Evolutionary conservation across 2,797 vertebrate species (phyloP).

Genomic region (Lepilemur septentrionalis): DNA sequence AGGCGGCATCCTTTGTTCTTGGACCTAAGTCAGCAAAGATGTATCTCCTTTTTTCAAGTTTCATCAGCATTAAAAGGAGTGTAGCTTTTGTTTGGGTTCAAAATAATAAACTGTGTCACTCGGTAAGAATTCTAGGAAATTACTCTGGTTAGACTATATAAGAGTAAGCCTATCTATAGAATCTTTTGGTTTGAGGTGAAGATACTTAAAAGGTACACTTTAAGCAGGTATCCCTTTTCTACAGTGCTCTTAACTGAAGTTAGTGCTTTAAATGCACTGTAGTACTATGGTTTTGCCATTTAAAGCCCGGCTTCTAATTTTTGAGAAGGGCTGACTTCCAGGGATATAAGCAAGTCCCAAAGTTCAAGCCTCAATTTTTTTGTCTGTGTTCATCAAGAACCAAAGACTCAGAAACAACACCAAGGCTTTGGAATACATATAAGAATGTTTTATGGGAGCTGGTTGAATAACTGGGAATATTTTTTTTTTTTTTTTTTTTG

Average conservation of each 20-base stretch:
- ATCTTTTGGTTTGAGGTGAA: neutral
- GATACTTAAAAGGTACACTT: neutral
- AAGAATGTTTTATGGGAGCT: neutral
- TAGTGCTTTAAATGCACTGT: neutral
- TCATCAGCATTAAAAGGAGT: neutral
- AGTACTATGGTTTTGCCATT: neutral
- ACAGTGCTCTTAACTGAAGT: neutral
- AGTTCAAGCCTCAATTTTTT: neutral
- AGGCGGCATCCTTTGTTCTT: neutral
- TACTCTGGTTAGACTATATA: neutral
- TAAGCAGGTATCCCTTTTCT: neutral
- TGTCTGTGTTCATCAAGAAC: slow-evolving; percentile 10
- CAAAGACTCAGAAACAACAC: neutral
- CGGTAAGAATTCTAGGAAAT: neutral
- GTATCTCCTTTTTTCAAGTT: neutral
- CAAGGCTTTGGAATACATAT: neutral
- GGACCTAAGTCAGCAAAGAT: neutral
- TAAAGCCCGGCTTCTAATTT: neutral
- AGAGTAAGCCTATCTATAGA: neutral
- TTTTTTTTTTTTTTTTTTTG: neutral
- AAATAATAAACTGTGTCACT: neutral
- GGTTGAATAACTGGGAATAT: neutral
- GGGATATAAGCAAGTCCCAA: neutral
- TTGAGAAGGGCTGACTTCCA: neutral
- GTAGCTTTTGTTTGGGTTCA: neutral